phyloP scores from a whole-genome alignment of 2,888 invertebrate genomes.

The Mythimna impura region DNA sequence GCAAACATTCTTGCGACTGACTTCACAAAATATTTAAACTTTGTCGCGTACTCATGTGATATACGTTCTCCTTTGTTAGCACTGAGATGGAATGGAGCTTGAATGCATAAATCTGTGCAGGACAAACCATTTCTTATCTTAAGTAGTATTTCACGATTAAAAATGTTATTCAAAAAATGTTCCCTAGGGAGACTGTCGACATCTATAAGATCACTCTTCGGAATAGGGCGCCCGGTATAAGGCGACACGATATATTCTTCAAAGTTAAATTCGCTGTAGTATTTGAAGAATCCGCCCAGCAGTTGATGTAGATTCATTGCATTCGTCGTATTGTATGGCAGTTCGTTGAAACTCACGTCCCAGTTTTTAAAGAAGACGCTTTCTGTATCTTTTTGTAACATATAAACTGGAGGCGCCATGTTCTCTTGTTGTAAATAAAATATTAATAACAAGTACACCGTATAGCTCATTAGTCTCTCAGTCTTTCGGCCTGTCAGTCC shows the following conservation, averaged over 20 bases:
- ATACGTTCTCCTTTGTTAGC: neutral
- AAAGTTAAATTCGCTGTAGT: neutral
- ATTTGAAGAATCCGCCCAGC: conserved; percentile 52
- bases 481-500: neutral
- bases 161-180: neutral
- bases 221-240: conserved; percentile 31
- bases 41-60: neutral
- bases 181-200: conserved; percentile 28
- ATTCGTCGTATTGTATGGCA: conserved; percentile 5
- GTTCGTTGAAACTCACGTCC: conserved; percentile 18
- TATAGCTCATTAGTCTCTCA: neutral
- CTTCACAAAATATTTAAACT: neutral
- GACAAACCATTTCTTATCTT: neutral
- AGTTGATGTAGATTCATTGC: conserved; percentile 37
- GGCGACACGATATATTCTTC: conserved; percentile 55
- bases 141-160: neutral
- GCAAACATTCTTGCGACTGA: no score
- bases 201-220: conserved; percentile 1
- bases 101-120: neutral
- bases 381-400: neutral
- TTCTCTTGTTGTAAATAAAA: conserved; percentile 45
- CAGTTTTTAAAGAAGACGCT: neutral
- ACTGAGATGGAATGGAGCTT: neutral
- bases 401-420: neutral
- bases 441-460: neutral